Evolutionary conservation across 2,888 invertebrate species (phyloP), one percentile per base, ranked within the genome.

Genomic region (Drosophila maculinotata): DNA sequence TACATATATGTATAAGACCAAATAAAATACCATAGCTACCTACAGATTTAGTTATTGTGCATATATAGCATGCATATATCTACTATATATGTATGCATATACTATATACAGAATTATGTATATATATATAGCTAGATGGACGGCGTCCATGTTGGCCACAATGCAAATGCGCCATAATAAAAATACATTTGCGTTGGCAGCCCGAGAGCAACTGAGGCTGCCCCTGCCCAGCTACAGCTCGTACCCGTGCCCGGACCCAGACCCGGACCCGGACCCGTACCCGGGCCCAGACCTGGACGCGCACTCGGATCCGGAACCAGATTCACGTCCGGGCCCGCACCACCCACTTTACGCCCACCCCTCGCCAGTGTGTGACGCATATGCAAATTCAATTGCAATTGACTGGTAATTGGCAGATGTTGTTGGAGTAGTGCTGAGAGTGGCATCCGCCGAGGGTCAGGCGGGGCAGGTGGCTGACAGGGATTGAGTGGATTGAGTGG

Each of bases 161-260:
- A 20, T 20, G 20, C 20, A 44, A 35, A 45, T 58, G 69, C 59
- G 57, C 57, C 66, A 67, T 51, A 74, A 58, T 63, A 73, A 68
- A 72, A 74, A 71, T 72, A 76, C 66, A 58, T 53, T 54, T 47
- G 4, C n/a, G n/a, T n/a, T n/a, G n/a, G n/a, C n/a, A n/a, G n/a
- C n/a, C n/a, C n/a, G n/a, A n/a, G n/a, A n/a, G 35, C 35, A 39
- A 17, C 39, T 39, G 20, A 23, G 38, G 38, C 38, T 26, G 26
- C 7, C 26, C 26, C 26, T 26, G 1, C 5, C 26, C 28, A 9
- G 10, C 10, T n/a, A n/a, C n/a, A n/a, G n/a, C n/a, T n/a, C n/a
- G n/a, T n/a, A n/a, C n/a, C n/a, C n/a, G n/a, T n/a, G n/a, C n/a
- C n/a, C n/a, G n/a, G n/a, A n/a, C n/a, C n/a, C n/a, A n/a, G n/a